Evolutionary conservation across 2,113 vertebrate genomes (phyloP), one percentile per base, ranked within the genome.

Genomic region (Lates calcarifer): DNA sequence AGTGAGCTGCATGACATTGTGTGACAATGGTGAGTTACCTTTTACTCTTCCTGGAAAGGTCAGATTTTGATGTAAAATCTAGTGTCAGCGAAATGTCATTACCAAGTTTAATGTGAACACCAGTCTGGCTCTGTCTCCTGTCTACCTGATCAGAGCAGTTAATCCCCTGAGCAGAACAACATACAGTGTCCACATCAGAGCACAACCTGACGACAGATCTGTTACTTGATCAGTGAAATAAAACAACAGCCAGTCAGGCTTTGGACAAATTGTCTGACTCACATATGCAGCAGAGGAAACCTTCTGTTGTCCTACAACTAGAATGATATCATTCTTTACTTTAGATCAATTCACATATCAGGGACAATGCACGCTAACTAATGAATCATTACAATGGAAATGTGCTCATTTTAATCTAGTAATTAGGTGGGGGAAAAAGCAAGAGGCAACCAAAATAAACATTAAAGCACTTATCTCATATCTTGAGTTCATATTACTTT

Each of bases 91-190:
- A 51, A 56, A 72, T 69, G 66, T 63, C 22, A 62, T 20, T 47
- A 6, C n/a, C 28, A 4, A 5, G 28, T 41, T 58, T 41, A 57
- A 67, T 24, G 18, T 53, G 37, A 65, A 6, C 9, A 9, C 3
- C 1, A 20, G n/a, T 58, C 31, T 15, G 53, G 11, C 43, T 47
- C 28, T 26, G 68, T 45, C 18, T 53, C 37, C 24, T 14, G 33
- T 45, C 8, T 3, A 78, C 67, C 55, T 18, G 22, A 85, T 76
- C 69, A 43, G 69, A 67, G 53, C 88, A 83, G 63, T 66, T 90
- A 87, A 91, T 91, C 87, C 85, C n/a, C 67, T 9, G 29, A 49
- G 10, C 62, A 37, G 12, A 60, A 43, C 28, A 62, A 70, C 41
- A 77, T 2, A 57, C 55, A 43, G 65, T 28, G 60, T 77, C 75